Evolutionary conservation across 2,113 vertebrate genomes (phyloP).

Genomic region (Mohoua ochrocephala): DNA sequence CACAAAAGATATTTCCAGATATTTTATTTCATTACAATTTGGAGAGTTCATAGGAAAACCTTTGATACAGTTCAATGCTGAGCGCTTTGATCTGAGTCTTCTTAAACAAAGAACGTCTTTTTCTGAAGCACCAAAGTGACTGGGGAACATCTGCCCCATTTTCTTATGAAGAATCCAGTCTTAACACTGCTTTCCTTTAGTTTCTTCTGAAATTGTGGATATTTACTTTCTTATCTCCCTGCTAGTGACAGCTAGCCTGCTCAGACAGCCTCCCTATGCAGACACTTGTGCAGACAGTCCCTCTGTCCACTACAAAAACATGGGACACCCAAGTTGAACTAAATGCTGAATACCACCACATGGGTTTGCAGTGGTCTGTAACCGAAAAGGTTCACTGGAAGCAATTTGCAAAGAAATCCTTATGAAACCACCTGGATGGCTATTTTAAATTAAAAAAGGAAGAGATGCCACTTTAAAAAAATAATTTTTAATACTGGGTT

Average conservation of each 20-base stretch:
- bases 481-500: constrained; percentile 78
- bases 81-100: neutral
- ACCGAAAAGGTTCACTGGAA: constrained; percentile 79
- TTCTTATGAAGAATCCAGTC: neutral
- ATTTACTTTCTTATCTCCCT: neutral
- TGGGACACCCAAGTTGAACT: constrained; percentile 78
- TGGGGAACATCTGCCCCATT: neutral
- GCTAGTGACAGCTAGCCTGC: neutral
- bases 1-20: neutral
- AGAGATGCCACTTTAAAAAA: constrained; percentile 78
- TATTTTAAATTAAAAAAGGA: constrained; percentile 80
- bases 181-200: neutral
- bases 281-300: neutral
- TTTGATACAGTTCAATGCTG: neutral
- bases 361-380: constrained; percentile 77
- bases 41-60: neutral
- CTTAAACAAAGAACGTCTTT: neutral
- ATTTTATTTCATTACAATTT: neutral
- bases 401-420: constrained; percentile 80
- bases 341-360: constrained; percentile 70
- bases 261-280: neutral
- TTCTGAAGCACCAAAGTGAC: neutral
- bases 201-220: neutral
- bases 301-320: constrained; percentile 62
- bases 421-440: constrained; percentile 81